phyloP scores from a whole-genome alignment of 2,888 invertebrate genomes.

The Acanthosepion esculentum region DNA sequence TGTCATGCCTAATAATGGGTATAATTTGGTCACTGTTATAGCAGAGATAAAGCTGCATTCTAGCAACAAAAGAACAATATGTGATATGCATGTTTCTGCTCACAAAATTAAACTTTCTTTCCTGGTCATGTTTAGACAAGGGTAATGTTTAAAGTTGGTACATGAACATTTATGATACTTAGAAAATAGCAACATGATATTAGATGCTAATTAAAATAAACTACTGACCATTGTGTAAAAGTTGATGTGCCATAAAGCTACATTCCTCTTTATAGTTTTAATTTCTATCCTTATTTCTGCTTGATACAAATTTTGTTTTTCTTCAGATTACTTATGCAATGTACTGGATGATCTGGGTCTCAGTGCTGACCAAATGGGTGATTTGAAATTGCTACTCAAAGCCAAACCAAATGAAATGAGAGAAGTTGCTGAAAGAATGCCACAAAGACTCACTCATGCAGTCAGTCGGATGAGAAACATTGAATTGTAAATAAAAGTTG shows the following conservation, averaged over 20 bases:
- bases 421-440: conserved; percentile 80
- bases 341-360: conserved; percentile 88
- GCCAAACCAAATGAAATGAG: conserved; percentile 82
- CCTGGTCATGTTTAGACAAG: no score
- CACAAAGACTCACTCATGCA: conserved; percentile 83
- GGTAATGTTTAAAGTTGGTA: no score
- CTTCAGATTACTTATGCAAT: conserved; percentile 85
- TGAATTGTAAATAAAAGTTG: conserved; percentile 55
- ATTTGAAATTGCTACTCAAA: conserved; percentile 82
- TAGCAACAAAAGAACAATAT: no score
- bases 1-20: no score
- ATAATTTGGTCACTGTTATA: no score
- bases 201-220: neutral
- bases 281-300: neutral
- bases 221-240: neutral
- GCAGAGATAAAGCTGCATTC: no score
- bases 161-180: no score
- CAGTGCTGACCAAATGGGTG: conserved; percentile 81
- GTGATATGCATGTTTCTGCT: no score
- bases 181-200: no score
- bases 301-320: neutral
- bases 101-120: no score
- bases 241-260: no score
- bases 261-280: neutral
- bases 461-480: conserved; percentile 86